Percentiles rank a stretch among this genome's conserved stretches.
Evolutionary conservation across 2,797 vertebrate genomes (phyloP).

Genomic region (Fratercula arctica): DNA sequence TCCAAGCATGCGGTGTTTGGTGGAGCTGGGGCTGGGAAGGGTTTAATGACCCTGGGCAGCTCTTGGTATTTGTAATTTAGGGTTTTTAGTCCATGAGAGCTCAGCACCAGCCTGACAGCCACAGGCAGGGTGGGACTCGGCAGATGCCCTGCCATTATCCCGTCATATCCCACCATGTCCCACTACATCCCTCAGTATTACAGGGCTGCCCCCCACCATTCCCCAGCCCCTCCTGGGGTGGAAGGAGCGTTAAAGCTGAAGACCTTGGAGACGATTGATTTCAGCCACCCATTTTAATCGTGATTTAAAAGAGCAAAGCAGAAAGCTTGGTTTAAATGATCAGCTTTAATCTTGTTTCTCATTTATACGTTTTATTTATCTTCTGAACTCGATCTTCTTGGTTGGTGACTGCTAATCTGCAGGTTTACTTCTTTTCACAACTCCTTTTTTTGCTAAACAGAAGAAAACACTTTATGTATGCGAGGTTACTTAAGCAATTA

Average conservation of each 20-base stretch:
- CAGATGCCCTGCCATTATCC: background rate
- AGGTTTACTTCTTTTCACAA: background rate
- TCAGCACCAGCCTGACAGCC: background rate
- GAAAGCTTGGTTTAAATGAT: background rate
- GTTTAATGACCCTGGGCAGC: background rate
- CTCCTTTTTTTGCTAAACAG: background rate
- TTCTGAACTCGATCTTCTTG: background rate
- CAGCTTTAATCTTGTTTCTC: constrained; percentile 5
- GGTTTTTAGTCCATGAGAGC: background rate
- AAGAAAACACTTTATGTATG: background rate
- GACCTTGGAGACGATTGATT: fast-evolving
- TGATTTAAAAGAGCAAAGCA: background rate
- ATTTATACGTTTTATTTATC: background rate
- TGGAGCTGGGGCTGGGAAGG: background rate
- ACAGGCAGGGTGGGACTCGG: too few species aligned
- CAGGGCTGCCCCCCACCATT: background rate
- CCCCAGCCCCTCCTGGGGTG: background rate
- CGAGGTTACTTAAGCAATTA: background rate
- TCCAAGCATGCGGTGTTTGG: fast-evolving
- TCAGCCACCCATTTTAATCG: background rate
- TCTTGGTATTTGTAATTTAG: background rate
- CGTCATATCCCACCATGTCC: background rate
- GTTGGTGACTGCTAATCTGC: background rate
- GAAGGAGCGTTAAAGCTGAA: background rate
- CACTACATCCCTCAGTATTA: fast-evolving